Conservation (phyloP, 2,888 invertebrate species). For the Dolomedes plantarius region DNA sequence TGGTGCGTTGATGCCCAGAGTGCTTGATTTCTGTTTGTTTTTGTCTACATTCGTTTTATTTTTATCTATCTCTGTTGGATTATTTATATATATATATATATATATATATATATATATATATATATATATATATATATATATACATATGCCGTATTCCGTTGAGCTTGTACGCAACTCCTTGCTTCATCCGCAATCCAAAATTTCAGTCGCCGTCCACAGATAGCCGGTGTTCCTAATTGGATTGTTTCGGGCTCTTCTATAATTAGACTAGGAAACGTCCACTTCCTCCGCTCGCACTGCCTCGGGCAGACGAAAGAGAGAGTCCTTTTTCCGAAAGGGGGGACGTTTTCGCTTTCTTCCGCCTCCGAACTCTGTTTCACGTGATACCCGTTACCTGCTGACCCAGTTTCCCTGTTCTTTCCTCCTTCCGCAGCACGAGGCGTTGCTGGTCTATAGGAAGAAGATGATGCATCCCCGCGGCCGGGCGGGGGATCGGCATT, state of each 20-base stretch:
- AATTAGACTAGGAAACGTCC: conserved; percentile 7
- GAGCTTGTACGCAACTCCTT: too few species aligned
- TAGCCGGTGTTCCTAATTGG: neutral
- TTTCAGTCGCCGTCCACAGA: neutral
- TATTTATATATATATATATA: too few species aligned
- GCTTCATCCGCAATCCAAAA: too few species aligned
- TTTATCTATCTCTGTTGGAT: too few species aligned
- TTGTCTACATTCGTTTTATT: too few species aligned
- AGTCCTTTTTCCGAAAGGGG: neutral
- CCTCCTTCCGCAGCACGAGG: conserved; percentile 5
- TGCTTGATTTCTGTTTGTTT: too few species aligned
- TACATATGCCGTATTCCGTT: too few species aligned
- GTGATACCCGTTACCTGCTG: neutral
- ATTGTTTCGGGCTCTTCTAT: neutral
- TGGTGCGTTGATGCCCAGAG: too few species aligned
- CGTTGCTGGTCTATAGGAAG: neutral
- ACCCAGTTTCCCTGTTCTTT: neutral
- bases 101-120: too few species aligned
- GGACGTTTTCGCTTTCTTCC: conserved; percentile 5
- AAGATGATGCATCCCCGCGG: neutral
- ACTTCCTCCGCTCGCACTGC: neutral
- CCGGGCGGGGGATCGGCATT: neutral
- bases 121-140: too few species aligned
- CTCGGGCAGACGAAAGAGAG: neutral
- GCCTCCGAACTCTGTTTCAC: neutral